Evolutionary conservation across 2,888 invertebrate species (phyloP).

Genomic region (Epirrhoe tristata): DNA sequence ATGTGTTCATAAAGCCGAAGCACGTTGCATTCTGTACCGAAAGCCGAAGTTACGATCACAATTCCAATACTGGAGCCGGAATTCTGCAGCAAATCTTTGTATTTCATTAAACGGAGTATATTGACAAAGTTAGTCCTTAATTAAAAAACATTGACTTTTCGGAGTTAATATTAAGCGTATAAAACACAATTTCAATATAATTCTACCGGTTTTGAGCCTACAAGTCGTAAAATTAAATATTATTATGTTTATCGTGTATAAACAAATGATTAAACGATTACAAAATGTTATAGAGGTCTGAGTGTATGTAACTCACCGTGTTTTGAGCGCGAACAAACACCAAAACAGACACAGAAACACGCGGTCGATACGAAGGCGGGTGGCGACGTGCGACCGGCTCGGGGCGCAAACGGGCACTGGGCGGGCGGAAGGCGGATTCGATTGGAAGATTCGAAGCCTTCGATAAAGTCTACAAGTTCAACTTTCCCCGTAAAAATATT

Average conservation of each 20-base stretch:
- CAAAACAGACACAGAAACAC: constrained; percentile 59
- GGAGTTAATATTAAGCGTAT: constrained; percentile 20
- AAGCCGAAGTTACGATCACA: constrained; percentile 34
- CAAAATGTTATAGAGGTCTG: background rate
- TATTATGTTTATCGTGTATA: constrained; percentile 13
- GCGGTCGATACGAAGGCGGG: constrained; percentile 57
- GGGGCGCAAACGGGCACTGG: constrained; percentile 63
- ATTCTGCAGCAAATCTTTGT: constrained; percentile 25
- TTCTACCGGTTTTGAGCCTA: constrained; percentile 35
- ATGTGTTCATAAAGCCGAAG: constrained; percentile 38
- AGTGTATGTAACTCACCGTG: constrained; percentile 39
- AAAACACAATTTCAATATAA: constrained; percentile 38
- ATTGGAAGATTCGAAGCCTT: constrained; percentile 42
- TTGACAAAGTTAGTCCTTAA: constrained; percentile 20
- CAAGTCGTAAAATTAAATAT: constrained; percentile 26
- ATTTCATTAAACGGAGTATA: constrained; percentile 25
- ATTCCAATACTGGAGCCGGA: constrained; percentile 32
- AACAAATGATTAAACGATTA: constrained; percentile 19
- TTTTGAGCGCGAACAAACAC: constrained; percentile 46
- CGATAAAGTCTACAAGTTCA: constrained; percentile 38
- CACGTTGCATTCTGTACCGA: constrained; percentile 40
- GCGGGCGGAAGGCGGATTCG: constrained; percentile 61
- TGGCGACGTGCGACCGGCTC: constrained; percentile 62
- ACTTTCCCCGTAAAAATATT: constrained; percentile 46
- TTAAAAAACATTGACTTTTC: constrained; percentile 7